Percentiles rank a stretch among this genome's conserved stretches.
Conservation (phyloP, 1,140 invertebrate genomes). For the Laupala kohalensis region DNA sequence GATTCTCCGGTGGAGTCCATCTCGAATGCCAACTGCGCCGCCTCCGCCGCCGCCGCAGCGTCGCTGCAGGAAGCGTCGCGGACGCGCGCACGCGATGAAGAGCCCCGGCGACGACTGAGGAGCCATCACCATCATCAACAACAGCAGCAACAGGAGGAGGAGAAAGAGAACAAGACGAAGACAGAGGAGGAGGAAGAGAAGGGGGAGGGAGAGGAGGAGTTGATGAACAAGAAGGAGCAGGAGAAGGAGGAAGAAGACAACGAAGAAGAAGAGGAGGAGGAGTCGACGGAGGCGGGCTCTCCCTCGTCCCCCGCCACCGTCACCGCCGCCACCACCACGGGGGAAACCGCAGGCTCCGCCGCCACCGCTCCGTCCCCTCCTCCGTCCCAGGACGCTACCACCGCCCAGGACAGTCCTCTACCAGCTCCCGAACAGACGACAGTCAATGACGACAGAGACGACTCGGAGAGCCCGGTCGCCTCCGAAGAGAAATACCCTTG, state of each 20-base stretch:
- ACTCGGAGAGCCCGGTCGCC: neutral
- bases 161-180: neutral
- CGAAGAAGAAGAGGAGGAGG: too few relatives aligned
- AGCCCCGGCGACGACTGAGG: neutral
- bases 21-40: neutral
- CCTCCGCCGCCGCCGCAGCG: too few relatives aligned
- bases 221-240: neutral
- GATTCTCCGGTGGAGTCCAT: conserved; percentile 2
- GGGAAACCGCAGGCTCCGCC: neutral
- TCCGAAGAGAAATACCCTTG: conserved; percentile 25
- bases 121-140: neutral
- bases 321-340: neutral
- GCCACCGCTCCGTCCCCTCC: neutral
- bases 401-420: neutral
- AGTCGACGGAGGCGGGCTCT: neutral
- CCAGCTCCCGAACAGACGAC: neutral
- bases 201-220: neutral
- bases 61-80: conserved; percentile 8
- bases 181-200: neutral
- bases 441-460: neutral
- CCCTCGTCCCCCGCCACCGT: too few relatives aligned
- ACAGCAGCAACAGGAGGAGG: too few relatives aligned
- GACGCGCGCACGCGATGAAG: neutral
- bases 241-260: neutral
- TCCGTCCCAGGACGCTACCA: neutral